Conservation (phyloP, 2,888 invertebrate species). For the Lamellibrachia satsuma region DNA sequence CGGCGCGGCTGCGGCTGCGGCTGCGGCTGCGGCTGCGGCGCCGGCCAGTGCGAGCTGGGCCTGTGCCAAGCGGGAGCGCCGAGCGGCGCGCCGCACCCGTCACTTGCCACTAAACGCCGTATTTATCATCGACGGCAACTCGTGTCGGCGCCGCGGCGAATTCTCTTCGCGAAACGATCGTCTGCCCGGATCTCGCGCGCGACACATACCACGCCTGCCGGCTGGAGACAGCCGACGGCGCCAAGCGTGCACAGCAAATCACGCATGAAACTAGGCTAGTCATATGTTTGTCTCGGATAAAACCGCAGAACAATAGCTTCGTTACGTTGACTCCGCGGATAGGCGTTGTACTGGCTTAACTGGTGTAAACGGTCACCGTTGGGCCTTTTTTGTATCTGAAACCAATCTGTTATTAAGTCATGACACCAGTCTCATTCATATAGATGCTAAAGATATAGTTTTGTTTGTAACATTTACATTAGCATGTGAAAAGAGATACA, state of each 20-base stretch:
- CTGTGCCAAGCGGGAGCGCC: slow-evolving; percentile 7
- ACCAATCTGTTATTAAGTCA: neutral
- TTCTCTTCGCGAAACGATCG: slow-evolving; percentile 17
- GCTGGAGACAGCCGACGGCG: slow-evolving; percentile 10
- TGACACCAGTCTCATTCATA: neutral
- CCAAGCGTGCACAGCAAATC: neutral
- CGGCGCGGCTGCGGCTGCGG: neutral
- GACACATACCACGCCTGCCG: neutral
- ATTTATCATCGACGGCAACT: neutral
- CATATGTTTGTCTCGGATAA: slow-evolving; percentile 5
- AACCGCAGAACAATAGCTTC: slow-evolving; percentile 9
- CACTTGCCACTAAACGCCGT: slow-evolving; percentile 17
- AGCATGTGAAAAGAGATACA: neutral
- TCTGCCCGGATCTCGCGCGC: slow-evolving; percentile 5
- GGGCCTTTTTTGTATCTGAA: neutral
- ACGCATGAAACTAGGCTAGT: neutral
- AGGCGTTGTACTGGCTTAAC: neutral
- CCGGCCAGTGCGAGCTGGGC: slow-evolving; percentile 4
- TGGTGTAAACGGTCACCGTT: neutral
- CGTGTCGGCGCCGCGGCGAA: slow-evolving; percentile 3
- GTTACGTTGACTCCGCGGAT: neutral
- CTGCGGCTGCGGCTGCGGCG: neutral
- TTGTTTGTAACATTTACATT: neutral
- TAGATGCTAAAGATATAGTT: neutral
- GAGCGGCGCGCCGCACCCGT: slow-evolving; percentile 11